A percentile compares a stretch with the other conserved stretches of the same genome.
These are phyloP conservation scores for Druon quercuslanigerum DNA, from an alignment of 1,140 invertebrate species.

Conservation along the genomic window DNA sequence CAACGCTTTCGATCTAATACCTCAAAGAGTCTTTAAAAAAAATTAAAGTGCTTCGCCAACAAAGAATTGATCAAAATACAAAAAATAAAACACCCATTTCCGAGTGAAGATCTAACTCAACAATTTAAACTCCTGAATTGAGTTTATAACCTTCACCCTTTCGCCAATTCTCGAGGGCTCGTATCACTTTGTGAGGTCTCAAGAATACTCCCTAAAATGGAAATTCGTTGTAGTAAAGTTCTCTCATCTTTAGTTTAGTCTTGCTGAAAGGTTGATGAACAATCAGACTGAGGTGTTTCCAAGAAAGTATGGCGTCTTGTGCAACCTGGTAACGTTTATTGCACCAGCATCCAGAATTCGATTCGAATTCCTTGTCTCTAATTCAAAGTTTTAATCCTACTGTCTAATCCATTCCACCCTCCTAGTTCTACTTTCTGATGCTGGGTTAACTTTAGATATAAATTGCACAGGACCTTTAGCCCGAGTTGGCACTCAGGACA, in stretches of 20 bases:
- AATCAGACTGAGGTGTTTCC: slow-evolving; percentile 20
- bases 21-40: too few species aligned
- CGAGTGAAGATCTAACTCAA: neutral
- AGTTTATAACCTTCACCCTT: slow-evolving; percentile 31
- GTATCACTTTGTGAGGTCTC: slow-evolving; percentile 40
- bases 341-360: slow-evolving; percentile 47
- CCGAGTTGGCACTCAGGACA: too few species aligned
- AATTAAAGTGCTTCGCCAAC: too few species aligned
- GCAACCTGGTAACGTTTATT: neutral
- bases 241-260: slow-evolving; percentile 30
- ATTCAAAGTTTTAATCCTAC: slow-evolving; percentile 47
- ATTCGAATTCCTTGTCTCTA: slow-evolving; percentile 52
- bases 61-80: neutral
- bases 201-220: slow-evolving; percentile 63
- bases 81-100: slow-evolving; percentile 1
- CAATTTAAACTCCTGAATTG: slow-evolving; percentile 18
- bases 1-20: too few species aligned
- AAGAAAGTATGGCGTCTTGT: slow-evolving; percentile 54
- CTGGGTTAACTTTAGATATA: slow-evolving; percentile 23
- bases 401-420: slow-evolving; percentile 18
- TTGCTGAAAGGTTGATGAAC: slow-evolving; percentile 17
- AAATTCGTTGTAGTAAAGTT: slow-evolving; percentile 63
- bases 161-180: slow-evolving; percentile 29
- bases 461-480: slow-evolving; percentile 30
- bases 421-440: slow-evolving; percentile 1